These are phyloP conservation scores for Cirrhinus molitorella DNA, from an alignment of 2,797 vertebrate species.

Conservation along the genomic window DNA sequence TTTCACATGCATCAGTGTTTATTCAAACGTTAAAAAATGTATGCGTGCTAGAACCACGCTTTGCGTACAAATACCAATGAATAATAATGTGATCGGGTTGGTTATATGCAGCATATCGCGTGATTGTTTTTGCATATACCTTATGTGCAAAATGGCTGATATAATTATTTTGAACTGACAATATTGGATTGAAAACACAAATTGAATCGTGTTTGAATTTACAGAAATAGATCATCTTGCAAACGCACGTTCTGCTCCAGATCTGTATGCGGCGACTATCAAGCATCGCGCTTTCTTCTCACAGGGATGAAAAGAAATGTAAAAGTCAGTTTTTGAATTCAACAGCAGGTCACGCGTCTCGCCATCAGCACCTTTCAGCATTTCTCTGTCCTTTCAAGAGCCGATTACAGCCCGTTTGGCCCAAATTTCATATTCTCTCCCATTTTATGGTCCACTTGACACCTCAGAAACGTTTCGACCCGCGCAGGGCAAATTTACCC, in stretches of 20 bases:
- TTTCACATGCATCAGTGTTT: slow-evolving; percentile 13
- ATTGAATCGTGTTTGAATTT: slow-evolving; percentile 11
- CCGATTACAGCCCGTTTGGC: slow-evolving; percentile 38
- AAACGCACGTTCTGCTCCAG: not conserved
- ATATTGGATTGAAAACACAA: not conserved
- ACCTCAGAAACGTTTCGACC: slow-evolving; percentile 39
- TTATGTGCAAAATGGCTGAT: not conserved
- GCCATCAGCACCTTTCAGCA: slow-evolving; percentile 40
- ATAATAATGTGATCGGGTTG: not conserved
- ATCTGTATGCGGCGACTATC: not conserved
- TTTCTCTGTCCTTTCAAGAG: slow-evolving; percentile 36
- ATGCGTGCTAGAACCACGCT: not conserved
- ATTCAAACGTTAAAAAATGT: not conserved
- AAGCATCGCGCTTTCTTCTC: slow-evolving; percentile 1
- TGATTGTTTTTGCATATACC: not conserved
- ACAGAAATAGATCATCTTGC: not conserved
- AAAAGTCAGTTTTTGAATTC: slow-evolving; percentile 23
- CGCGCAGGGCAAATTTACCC: slow-evolving; percentile 28
- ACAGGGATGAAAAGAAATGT: not conserved
- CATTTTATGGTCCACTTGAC: slow-evolving; percentile 51
- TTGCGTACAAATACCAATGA: slow-evolving; percentile 26
- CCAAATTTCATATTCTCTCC: slow-evolving; percentile 11
- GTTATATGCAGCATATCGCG: not conserved
- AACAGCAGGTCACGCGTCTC: slow-evolving; percentile 17
- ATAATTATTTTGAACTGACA: slow-evolving; percentile 21